phyloP scores from a whole-genome alignment of 2,113 vertebrate species.

The Sander vitreus region DNA sequence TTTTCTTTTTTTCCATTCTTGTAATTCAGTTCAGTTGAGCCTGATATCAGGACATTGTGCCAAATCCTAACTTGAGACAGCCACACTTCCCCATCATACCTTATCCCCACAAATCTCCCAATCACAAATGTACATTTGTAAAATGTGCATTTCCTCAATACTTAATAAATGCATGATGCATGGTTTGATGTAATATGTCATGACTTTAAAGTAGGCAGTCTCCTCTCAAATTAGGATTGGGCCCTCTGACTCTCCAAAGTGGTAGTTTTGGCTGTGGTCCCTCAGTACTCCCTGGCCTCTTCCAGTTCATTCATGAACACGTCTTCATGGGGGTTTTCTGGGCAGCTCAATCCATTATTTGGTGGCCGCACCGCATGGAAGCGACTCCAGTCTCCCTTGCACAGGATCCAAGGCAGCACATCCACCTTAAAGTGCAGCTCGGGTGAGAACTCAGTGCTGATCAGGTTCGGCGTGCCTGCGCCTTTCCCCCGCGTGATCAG shows the following conservation, averaged over 20 bases:
- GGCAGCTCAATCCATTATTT: conserved; percentile 88
- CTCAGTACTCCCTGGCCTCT: conserved; percentile 93
- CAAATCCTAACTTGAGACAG: conserved; percentile 65
- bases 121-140: conserved; percentile 43
- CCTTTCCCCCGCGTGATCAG: conserved; percentile 94
- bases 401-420: conserved; percentile 93
- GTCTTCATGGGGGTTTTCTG: conserved; percentile 88
- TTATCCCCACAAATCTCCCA: conserved; percentile 26
- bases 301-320: conserved; percentile 93
- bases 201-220: conserved; percentile 34
- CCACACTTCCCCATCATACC: conserved; percentile 29
- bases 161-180: conserved; percentile 26
- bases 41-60: conserved; percentile 47
- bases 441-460: conserved; percentile 92
- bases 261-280: conserved; percentile 66
- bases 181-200: conserved; percentile 35
- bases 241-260: conserved; percentile 52
- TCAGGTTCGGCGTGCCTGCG: conserved; percentile 90
- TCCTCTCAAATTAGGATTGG: conserved; percentile 65
- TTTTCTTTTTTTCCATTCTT: conserved; percentile 42
- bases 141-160: conserved; percentile 42
- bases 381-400: conserved; percentile 95
- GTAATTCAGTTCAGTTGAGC: conserved; percentile 32
- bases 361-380: conserved; percentile 90
- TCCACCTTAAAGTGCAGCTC: conserved; percentile 96